These are phyloP conservation scores for Strongylocentrotus purpuratus DNA, from an alignment of 35 echinoderm and acorn worm genomes.

Conservation along the genomic window DNA sequence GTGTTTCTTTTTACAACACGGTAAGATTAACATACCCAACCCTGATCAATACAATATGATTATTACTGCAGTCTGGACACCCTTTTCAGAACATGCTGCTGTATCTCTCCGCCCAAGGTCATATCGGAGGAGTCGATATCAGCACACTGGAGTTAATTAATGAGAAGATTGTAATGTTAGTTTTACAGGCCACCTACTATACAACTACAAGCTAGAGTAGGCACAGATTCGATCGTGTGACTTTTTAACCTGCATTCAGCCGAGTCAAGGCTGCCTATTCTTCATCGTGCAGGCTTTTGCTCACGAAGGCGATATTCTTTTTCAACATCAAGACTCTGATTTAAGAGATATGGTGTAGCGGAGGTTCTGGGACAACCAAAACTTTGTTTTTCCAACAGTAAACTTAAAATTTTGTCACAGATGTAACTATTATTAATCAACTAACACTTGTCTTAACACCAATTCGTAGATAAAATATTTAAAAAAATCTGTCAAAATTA, in stretches of 20 bases:
- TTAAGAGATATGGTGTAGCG: no score
- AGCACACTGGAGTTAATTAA: not conserved
- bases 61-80: not conserved
- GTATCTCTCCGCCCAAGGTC: not conserved
- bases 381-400: no score
- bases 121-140: not conserved
- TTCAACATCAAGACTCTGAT: no score
- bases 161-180: slow-evolving; percentile 18
- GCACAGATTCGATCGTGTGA: slow-evolving; percentile 1
- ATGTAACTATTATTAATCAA: no score
- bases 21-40: not conserved
- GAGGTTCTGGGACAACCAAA: no score
- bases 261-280: not conserved
- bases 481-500: no score
- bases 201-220: not conserved
- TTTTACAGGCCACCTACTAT: not conserved
- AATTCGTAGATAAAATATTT: no score
- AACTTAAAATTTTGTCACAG: no score
- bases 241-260: not conserved
- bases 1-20: not conserved
- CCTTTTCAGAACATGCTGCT: not conserved
- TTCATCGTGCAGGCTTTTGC: not conserved
- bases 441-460: no score
- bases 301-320: not conserved
- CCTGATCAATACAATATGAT: not conserved